Conservation (phyloP, 2,888 invertebrate species). For the Euproctis similis region DNA sequence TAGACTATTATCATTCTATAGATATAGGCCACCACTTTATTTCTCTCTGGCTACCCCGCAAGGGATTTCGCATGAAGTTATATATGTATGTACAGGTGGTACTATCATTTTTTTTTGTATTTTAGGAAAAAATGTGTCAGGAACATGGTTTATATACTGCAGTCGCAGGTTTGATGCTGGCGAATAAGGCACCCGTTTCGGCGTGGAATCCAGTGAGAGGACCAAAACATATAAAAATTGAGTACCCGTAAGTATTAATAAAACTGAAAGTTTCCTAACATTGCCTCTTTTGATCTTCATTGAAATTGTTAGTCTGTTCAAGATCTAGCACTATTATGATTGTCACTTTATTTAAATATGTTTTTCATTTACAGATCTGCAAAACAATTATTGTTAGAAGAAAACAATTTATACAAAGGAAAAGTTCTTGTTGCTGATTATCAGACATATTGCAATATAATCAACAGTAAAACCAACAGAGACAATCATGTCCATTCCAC, state of each 20-base stretch:
- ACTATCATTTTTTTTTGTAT: no score
- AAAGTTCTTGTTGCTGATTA: slow-evolving; percentile 65
- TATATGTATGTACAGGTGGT: no score
- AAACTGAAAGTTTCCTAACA: no score
- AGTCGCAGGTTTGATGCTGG: slow-evolving; percentile 82
- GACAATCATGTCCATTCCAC: no score
- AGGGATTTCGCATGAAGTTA: no score
- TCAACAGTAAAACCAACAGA: no score
- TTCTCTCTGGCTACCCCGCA: no score
- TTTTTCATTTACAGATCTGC: slow-evolving; percentile 40
- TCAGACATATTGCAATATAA: slow-evolving; percentile 62
- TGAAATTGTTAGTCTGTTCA: no score
- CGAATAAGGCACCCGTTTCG: slow-evolving; percentile 79
- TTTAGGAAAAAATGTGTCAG: slow-evolving; percentile 64
- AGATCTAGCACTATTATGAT: neutral
- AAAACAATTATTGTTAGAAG: slow-evolving; percentile 48
- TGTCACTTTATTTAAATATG: neutral
- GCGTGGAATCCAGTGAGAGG: slow-evolving; percentile 85
- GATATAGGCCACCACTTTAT: no score
- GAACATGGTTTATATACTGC: slow-evolving; percentile 78
- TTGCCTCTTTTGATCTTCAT: neutral
- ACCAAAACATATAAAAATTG: slow-evolving; percentile 58
- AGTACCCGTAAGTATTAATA: slow-evolving; percentile 62
- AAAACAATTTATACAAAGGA: slow-evolving; percentile 56
- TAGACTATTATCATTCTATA: no score